A percentile compares a stretch with the other conserved stretches of the same genome.
Evolutionary conservation across 2,888 invertebrate species (phyloP).

Genomic region (Cosmia pyralina): DNA sequence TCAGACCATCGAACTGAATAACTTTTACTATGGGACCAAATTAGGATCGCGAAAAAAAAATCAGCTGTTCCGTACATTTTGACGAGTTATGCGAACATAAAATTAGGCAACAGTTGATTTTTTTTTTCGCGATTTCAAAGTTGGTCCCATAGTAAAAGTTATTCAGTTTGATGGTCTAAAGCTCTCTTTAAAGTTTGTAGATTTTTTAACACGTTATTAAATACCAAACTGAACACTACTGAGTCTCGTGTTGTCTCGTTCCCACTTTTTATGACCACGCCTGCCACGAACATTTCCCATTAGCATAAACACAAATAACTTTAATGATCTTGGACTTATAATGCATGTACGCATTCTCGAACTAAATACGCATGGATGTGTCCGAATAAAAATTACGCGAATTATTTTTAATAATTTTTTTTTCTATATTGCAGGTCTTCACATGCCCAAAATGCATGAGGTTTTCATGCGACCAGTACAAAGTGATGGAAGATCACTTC

Average conservation of each 20-base stretch:
- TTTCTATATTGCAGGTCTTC: slow-evolving; percentile 76
- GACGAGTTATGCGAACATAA: too few species aligned
- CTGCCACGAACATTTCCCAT: background rate
- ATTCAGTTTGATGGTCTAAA: too few species aligned
- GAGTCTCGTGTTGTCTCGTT: background rate
- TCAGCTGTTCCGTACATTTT: too few species aligned
- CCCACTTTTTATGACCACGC: background rate
- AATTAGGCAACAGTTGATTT: too few species aligned
- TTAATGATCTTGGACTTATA: background rate
- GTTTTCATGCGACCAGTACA: slow-evolving; percentile 80
- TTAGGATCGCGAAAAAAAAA: too few species aligned
- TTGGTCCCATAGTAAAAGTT: too few species aligned
- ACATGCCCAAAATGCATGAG: slow-evolving; percentile 85
- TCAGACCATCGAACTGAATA: too few species aligned
- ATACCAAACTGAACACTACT: background rate
- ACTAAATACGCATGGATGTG: slow-evolving; percentile 30
- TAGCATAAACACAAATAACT: background rate
- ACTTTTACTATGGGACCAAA: too few species aligned
- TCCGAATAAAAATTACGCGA: accelerated
- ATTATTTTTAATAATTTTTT: background rate
- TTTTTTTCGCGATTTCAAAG: too few species aligned
- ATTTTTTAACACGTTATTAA: too few species aligned
- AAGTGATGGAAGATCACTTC: slow-evolving; percentile 83
- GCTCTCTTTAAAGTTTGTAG: too few species aligned
- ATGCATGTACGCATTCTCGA: slow-evolving; percentile 16